A percentile compares a stretch with the other conserved stretches of the same genome.
These are phyloP conservation scores for Meandrusa payeni DNA, from an alignment of 2,888 invertebrate species.

Conservation along the genomic window DNA sequence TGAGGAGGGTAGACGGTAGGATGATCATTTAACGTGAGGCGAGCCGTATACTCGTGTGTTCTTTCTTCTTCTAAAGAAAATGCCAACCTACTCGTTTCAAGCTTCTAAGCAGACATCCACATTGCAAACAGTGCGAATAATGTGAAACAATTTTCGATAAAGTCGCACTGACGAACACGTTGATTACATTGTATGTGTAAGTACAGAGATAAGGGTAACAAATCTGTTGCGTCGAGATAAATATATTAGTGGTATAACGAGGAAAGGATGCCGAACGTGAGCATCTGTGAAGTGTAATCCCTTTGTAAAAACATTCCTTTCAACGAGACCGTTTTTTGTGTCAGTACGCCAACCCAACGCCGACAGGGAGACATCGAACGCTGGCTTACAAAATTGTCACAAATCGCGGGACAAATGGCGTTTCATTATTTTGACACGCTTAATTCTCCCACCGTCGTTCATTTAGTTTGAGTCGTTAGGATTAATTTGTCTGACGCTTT, in stretches of 20 bases:
- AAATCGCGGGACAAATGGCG: conserved; percentile 4
- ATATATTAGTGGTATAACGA: conserved; percentile 15
- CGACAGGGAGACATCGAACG: too few relatives aligned
- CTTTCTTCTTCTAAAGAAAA: too few relatives aligned
- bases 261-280: conserved; percentile 8
- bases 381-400: conserved; percentile 2
- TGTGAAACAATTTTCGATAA: too few relatives aligned
- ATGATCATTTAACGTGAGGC: too few relatives aligned
- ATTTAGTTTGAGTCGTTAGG: neutral
- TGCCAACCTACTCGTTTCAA: too few relatives aligned
- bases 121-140: too few relatives aligned
- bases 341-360: too few relatives aligned
- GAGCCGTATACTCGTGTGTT: too few relatives aligned
- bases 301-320: conserved; percentile 17
- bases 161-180: too few relatives aligned
- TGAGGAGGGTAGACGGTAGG: too few relatives aligned
- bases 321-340: conserved; percentile 10
- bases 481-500: conserved; percentile 4
- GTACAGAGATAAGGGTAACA: conserved; percentile 16
- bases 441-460: neutral
- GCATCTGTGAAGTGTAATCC: conserved; percentile 22
- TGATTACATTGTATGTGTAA: too few relatives aligned
- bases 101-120: too few relatives aligned
- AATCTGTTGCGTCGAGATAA: conserved; percentile 19
- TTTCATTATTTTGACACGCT: conserved; percentile 9